Evolutionary conservation across 2,113 vertebrate genomes (phyloP), one percentile per base, ranked within the genome.

Genomic region (Aspidoscelis tigris): DNA sequence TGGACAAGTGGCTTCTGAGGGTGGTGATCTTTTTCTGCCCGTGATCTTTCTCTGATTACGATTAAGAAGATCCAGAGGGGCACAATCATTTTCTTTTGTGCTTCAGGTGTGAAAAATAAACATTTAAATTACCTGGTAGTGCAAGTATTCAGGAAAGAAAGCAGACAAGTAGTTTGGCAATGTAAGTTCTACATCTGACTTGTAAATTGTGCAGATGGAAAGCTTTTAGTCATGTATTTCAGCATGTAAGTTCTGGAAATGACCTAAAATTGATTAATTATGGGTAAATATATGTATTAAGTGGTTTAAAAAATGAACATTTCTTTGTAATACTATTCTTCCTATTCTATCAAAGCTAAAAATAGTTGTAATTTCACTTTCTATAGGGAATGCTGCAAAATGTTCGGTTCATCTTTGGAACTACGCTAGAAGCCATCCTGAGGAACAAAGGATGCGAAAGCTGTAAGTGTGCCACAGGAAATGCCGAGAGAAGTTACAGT

Each of bases 371-470:
- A 90, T 94, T 91, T 89, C 78, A 92, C 79, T 95, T 80, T 89
- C 93, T 91, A 76, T 95, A 99, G 99, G 99, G 99, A 92, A 96
- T 98, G 81, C 97, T 99, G 88, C 99, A 99, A 96, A 99, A 99
- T 72, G 97, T 99, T 90, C 96, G 96, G 61, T 99, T 99, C 93
- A 98, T 99, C 58, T 99, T 99, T 91, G 97, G 98, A 91, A 98
- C 98, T 73, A 97, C 97, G 74, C 92, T 98, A 83, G 97, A 99
- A 90, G 95, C 96, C 74, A 97, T 99, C 78, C 94, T 99, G 84
- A 96, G 98, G 93, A 99, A 99, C 93, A 99, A 98, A 95, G 99
- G 98, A 91, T 99, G 99, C 87, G 96, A 97, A 84, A 98, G 93
- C 90, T 96, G 97, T 99, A 94, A 96, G 96, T 96, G 68, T 73